Evolutionary conservation across 2,113 vertebrate genomes (phyloP).

Genomic region (Sinocyclocheilus rhinocerous): DNA sequence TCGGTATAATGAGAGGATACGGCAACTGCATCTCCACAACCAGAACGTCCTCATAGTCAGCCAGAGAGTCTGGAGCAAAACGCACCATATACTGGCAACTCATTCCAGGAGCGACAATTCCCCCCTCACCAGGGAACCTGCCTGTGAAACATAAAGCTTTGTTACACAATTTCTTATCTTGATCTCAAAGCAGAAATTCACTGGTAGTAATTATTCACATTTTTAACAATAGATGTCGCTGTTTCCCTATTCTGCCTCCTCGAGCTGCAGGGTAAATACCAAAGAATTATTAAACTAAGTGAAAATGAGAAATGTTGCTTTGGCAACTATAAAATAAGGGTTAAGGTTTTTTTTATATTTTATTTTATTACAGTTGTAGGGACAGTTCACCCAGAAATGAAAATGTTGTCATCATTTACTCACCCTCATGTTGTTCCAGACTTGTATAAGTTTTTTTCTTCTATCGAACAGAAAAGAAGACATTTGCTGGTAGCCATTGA

Average conservation of each 20-base stretch:
- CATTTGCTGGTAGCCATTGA: no score
- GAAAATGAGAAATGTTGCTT: no score
- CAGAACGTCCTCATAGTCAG: constrained; percentile 85
- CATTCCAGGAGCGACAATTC: constrained; percentile 92
- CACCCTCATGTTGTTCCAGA: no score
- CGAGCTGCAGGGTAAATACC: not conserved
- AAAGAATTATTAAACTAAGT: not conserved
- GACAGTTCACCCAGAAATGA: no score
- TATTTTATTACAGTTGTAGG: no score
- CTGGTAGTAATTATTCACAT: not conserved
- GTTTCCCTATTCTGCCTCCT: constrained; percentile 6
- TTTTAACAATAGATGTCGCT: constrained; percentile 29
- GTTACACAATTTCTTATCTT: not conserved
- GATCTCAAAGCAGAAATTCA: not conserved
- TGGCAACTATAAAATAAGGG: no score
- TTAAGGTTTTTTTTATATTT: no score
- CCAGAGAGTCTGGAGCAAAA: constrained; percentile 86
- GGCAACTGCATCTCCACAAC: constrained; percentile 83
- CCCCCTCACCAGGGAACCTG: constrained; percentile 87
- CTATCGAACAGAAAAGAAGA: no score
- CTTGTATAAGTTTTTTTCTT: no score
- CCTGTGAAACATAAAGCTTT: constrained; percentile 69
- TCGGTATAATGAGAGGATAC: constrained; percentile 79
- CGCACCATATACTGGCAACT: constrained; percentile 84
- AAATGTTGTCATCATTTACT: no score